Conservation (phyloP, 2,113 vertebrate species). For the Ellobius talpinus region DNA sequence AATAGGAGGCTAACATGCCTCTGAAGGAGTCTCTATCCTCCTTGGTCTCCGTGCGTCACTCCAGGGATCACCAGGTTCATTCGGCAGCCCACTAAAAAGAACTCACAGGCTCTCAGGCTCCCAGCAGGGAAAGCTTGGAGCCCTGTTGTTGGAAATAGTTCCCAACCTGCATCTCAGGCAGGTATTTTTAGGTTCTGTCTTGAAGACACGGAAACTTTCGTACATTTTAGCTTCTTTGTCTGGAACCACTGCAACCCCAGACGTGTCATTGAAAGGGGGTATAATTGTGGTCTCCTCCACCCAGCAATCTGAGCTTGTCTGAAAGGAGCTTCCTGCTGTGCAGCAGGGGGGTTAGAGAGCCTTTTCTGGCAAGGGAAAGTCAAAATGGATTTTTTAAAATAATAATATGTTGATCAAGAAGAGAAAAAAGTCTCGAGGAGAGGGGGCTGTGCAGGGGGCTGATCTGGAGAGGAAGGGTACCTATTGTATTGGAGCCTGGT, state of each 20-base stretch:
- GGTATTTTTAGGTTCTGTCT: constrained; percentile 89
- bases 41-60: background rate
- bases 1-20: background rate
- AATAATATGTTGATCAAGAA: constrained; percentile 77
- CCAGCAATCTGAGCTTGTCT: constrained; percentile 85
- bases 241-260: constrained; percentile 85
- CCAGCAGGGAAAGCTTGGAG: constrained; percentile 82
- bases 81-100: constrained; percentile 73
- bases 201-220: constrained; percentile 83
- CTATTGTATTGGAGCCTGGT: constrained; percentile 64
- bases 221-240: constrained; percentile 85
- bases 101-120: constrained; percentile 77
- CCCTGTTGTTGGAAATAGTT: constrained; percentile 82
- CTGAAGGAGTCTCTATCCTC: constrained; percentile 34
- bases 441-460: constrained; percentile 45
- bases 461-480: constrained; percentile 49
- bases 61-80: constrained; percentile 58
- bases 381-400: constrained; percentile 82
- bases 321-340: constrained; percentile 86
- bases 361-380: constrained; percentile 81
- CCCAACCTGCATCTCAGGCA: constrained; percentile 81
- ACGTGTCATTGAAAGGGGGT: constrained; percentile 83
- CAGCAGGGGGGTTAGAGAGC: constrained; percentile 78
- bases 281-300: constrained; percentile 89
- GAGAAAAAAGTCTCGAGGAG: background rate